These are phyloP conservation scores for Nephrotoma guestfalica DNA, from an alignment of 2,888 invertebrate species.

Conservation along the genomic window DNA sequence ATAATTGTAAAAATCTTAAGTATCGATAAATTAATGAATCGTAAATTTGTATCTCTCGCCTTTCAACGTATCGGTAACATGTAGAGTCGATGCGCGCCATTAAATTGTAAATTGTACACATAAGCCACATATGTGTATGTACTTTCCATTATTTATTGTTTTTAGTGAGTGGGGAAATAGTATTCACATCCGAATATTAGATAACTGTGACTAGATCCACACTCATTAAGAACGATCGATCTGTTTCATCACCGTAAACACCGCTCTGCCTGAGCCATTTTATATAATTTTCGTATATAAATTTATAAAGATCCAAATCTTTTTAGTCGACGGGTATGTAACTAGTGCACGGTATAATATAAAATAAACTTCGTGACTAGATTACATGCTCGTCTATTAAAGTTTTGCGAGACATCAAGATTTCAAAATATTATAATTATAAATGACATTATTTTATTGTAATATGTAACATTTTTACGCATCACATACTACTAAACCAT, in stretches of 20 bases:
- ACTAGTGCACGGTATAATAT: constrained; percentile 34
- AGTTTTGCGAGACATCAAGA: constrained; percentile 16
- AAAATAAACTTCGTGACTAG: constrained; percentile 36
- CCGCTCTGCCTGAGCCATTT: background rate
- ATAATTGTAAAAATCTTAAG: background rate
- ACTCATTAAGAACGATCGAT: constrained; percentile 33
- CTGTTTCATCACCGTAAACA: background rate
- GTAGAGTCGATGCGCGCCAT: background rate
- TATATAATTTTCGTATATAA: background rate
- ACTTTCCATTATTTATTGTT: constrained; percentile 21
- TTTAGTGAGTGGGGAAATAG: constrained; percentile 35
- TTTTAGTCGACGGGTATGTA: constrained; percentile 36
- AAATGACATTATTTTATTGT: background rate
- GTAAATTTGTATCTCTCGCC: background rate
- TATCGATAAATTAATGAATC: background rate
- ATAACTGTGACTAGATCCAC: constrained; percentile 34
- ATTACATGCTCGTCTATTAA: constrained; percentile 37
- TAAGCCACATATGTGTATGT: background rate
- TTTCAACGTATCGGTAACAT: background rate
- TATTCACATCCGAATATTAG: constrained; percentile 28
- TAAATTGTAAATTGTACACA: background rate
- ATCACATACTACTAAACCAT: background rate
- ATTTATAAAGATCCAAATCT: constrained; percentile 21
- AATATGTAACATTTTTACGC: background rate
- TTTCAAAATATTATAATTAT: background rate